Evolutionary conservation across 2,888 invertebrate genomes (phyloP), one percentile per base, ranked within the genome.

Genomic region (Halocaridina rubra): DNA sequence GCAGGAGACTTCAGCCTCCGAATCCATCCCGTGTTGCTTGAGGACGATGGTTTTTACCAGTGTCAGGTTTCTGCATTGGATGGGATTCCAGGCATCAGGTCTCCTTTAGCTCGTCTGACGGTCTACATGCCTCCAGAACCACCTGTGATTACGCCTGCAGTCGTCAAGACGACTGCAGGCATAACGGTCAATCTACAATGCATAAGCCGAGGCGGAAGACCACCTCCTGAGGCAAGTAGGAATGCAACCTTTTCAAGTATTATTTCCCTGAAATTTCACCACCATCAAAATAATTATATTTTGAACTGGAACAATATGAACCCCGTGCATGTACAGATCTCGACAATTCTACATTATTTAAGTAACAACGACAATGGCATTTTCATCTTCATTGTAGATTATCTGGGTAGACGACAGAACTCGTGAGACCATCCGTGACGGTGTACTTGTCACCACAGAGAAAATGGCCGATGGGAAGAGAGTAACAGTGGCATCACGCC

Each of bases 11-110:
- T 94, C 92, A 97, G 97, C 10, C 92, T 98, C 91, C 96, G 97
- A 91, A 97, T 98, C 90, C 94, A 94, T 90, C 96, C 97, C 32
- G 95, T 98, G 79, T 95, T 95, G 90, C 91, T 98, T 90, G 97
- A 97, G 90, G 98, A 98, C 90, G 98, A 98, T 90, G 98, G 96
- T 16, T 93, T 94, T 89, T 98, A 97, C 91, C 96, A 97, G 92
- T 98, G 98, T 91, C 98, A 98, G 93, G 97, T 98, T 89, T 95
- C 96, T 88, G 95, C 95, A 0, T 92, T 94, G 2, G 91, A 91
- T 33, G 89, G 90, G 2, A 89, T 90, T 90, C 94, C 95, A 64
- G 95, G 95, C 81, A 95, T 98, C 78, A 89, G 90, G 89, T 97
- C 97, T 88, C 93, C 95, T 89, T 95, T 95, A 91, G 98, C 97